Evolutionary conservation across 2,113 vertebrate species (phyloP).

Genomic region (Octodon degus): DNA sequence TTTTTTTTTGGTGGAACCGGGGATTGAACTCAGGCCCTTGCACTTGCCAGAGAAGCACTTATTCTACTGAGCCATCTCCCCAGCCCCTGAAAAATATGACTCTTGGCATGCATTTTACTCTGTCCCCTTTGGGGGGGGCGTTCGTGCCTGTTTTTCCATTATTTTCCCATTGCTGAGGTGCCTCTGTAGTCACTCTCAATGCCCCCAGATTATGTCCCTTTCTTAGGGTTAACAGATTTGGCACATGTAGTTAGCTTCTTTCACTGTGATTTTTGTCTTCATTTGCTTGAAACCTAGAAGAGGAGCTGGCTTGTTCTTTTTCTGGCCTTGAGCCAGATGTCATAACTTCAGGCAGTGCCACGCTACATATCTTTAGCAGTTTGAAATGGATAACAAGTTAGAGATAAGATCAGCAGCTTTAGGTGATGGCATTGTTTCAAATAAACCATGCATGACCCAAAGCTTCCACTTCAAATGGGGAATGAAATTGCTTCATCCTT

Average conservation of each 20-base stretch:
- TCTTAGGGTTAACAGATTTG: conserved; percentile 80
- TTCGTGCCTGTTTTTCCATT: conserved; percentile 29
- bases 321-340: conserved; percentile 89
- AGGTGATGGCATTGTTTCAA: conserved; percentile 93
- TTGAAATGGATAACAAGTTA: conserved; percentile 87
- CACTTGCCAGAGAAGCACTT: too few relatives aligned
- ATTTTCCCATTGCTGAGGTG: conserved; percentile 48
- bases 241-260: conserved; percentile 80
- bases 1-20: neutral
- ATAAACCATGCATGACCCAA: conserved; percentile 92
- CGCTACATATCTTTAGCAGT: conserved; percentile 89
- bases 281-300: conserved; percentile 81
- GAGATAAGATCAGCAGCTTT: conserved; percentile 92
- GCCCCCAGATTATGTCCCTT: conserved; percentile 62
- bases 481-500: conserved; percentile 92
- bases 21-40: too few relatives aligned
- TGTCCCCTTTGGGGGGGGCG: neutral
- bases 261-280: conserved; percentile 82
- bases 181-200: conserved; percentile 48
- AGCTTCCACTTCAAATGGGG: conserved; percentile 92
- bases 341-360: conserved; percentile 91
- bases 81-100: neutral
- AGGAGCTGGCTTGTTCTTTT: conserved; percentile 85
- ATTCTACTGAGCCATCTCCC: too few relatives aligned
- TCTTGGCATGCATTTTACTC: conserved; percentile 37